Conservation (phyloP, 1,140 invertebrate species). For the Drosophila micromelanica region DNA sequence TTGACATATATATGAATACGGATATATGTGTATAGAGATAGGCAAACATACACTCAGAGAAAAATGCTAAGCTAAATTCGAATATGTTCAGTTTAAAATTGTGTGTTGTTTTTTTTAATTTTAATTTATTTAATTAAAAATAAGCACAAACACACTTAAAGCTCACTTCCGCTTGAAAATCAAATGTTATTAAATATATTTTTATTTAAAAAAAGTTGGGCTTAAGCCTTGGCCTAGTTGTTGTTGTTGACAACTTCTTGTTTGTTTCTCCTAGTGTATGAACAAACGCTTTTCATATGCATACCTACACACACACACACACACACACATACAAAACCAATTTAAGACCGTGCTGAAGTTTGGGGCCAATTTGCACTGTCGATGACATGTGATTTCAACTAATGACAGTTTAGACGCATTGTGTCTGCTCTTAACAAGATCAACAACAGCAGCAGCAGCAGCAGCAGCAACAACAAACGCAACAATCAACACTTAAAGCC, state of each 20-base stretch:
- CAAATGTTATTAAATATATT: no score
- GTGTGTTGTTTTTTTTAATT: no score
- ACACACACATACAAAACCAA: neutral
- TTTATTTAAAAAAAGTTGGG: no score
- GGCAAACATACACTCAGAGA: conserved; percentile 7
- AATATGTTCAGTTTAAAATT: no score
- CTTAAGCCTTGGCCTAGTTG: no score
- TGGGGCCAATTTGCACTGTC: conserved; percentile 65
- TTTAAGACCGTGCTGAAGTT: conserved; percentile 21
- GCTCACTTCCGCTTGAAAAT: no score
- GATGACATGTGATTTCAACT: conserved; percentile 80
- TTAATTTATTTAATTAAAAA: no score
- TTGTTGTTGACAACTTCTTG: no score
- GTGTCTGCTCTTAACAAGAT: conserved; percentile 27
- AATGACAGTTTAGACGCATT: conserved; percentile 69
- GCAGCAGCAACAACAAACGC: conserved; percentile 9
- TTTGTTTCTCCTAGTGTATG: conserved; percentile 1
- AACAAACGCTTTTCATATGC: neutral
- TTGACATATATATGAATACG: conserved; percentile 14
- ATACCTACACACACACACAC: neutral
- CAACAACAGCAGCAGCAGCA: conserved; percentile 24
- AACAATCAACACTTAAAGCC: conserved; percentile 31
- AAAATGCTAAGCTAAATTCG: neutral
- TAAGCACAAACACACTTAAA: no score
- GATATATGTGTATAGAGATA: conserved; percentile 6